These are phyloP conservation scores for Archilochus colubris DNA, from an alignment of 2,113 vertebrate species.

Conservation along the genomic window DNA sequence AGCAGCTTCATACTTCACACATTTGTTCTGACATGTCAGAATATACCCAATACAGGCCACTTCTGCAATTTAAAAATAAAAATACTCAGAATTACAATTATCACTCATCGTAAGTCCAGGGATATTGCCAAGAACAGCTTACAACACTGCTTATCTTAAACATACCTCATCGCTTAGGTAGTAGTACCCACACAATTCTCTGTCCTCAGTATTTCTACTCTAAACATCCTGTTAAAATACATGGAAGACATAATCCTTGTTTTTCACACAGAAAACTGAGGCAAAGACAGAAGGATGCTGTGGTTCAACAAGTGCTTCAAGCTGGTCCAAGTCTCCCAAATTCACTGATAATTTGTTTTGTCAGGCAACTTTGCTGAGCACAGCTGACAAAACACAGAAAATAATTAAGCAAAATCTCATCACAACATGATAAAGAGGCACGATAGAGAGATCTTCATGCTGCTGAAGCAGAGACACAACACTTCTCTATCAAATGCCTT, in stretches of 20 bases:
- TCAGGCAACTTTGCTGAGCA: not conserved
- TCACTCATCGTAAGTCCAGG: not conserved
- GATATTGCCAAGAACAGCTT: constrained; percentile 32
- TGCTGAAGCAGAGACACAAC: not conserved
- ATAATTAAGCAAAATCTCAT: constrained; percentile 18
- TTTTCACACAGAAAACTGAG: not conserved
- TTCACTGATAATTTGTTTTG: constrained; percentile 5
- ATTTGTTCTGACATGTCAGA: not conserved
- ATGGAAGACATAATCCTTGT: not conserved
- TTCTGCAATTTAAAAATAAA: not conserved
- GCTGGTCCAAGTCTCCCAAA: not conserved
- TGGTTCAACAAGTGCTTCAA: constrained; percentile 33
- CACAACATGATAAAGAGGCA: not conserved
- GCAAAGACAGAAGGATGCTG: constrained; percentile 9
- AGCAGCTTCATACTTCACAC: not conserved
- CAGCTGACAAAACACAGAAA: constrained; percentile 41
- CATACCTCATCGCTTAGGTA: constrained; percentile 19
- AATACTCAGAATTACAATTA: not conserved
- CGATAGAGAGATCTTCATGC: not conserved
- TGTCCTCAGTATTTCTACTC: not conserved
- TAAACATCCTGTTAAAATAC: not conserved
- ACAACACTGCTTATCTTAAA: constrained; percentile 30
- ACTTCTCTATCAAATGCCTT: not conserved
- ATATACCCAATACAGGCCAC: not conserved
- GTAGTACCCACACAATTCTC: not conserved